Evolutionary conservation across 2,113 vertebrate species (phyloP).

Genomic region (Scartelaos histophorus): DNA sequence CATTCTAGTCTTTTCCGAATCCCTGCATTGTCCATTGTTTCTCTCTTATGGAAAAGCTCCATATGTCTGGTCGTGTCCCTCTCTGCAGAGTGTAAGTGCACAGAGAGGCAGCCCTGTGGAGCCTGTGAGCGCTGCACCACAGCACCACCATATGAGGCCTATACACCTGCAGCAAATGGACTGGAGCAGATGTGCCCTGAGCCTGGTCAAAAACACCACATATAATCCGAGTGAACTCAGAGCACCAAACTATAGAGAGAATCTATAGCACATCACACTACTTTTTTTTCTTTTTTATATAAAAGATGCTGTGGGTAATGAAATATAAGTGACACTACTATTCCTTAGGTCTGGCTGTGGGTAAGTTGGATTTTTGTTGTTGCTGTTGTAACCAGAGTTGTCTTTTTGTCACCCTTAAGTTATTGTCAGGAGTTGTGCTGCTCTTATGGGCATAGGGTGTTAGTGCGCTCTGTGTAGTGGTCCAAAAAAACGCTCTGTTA

Average conservation of each 20-base stretch:
- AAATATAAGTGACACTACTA: no score
- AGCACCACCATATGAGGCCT: background rate
- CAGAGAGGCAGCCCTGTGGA: background rate
- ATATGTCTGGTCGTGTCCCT: background rate
- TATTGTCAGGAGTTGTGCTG: no score
- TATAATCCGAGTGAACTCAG: background rate
- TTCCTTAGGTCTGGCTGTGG: no score
- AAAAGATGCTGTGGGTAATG: no score
- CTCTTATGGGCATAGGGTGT: no score
- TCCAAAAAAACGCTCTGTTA: no score
- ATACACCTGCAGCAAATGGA: conserved; percentile 1
- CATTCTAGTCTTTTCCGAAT: no score
- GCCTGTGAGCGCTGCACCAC: background rate
- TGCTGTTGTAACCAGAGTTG: no score
- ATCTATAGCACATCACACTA: background rate
- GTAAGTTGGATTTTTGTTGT: no score
- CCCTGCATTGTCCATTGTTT: no score
- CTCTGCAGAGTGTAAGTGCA: background rate
- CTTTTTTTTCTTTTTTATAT: background rate
- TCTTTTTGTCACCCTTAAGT: no score
- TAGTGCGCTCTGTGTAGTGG: no score
- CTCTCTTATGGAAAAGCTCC: background rate
- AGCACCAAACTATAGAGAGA: background rate
- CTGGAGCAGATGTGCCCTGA: background rate
- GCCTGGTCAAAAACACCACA: background rate